Base-by-base conservation (phyloP, 2,113 vertebrate genomes). In the Saccopteryx bilineata region DNA sequence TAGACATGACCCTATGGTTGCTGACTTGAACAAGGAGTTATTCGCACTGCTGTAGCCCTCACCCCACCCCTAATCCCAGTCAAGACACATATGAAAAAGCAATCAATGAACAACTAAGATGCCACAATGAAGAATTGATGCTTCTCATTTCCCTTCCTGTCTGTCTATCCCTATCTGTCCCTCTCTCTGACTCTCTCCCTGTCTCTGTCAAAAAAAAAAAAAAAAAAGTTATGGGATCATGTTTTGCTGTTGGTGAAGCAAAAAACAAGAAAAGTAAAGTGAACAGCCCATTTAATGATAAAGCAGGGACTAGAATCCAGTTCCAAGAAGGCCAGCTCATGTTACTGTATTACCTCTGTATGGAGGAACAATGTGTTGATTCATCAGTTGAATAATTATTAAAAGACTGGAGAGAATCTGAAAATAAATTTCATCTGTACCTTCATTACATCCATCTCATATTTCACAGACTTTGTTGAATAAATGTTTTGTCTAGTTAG, bases 381-480 rank as follows among this genome's bases (percentile, higher is more conserved):
- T 80, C 17, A 31, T 87, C 61, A 76, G 69, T 80, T 90, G 50
- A 48, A 79, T 86, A 69, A 90, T 94, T 46, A 95, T 74, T 83
- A 69, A 63, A 88, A 90, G 33, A 87, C 58, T 84, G 46, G 26
- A 4, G 46, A 61, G 75, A 96, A 96, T 96, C 95, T 93, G 90
- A 83, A 97, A 97, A 93, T 92, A 90, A 93, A 86, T 94, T 93
- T 11, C 21, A 68, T 80, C 89, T 80, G 63, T 84, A 86, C 76
- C 76, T 94, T 95, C 85, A 87, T 96, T 96, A 93, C 74, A 93
- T 93, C 66, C 93, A 96, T 96, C 96, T 97, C 66, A 82, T 7
- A 0, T 96, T 86, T 93, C 93, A 81, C 18, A 78, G 84, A n/a
- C 66, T 48, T 82, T 75, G 92, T 72, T 96, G 83, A 91, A 97